phyloP scores from a whole-genome alignment of 2,888 invertebrate genomes.

The Cantharis lateralis region DNA sequence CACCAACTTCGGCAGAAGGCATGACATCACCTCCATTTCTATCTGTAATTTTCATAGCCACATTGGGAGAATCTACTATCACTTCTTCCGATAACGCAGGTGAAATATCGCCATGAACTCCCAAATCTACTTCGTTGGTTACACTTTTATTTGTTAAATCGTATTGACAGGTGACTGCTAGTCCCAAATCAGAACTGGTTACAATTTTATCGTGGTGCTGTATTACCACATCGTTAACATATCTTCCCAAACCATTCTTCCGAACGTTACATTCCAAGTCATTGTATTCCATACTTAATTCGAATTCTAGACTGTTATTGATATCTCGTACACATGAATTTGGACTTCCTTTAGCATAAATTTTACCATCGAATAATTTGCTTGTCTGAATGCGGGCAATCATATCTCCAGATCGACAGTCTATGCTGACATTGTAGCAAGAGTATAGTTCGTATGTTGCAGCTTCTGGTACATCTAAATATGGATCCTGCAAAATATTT shows the following conservation, averaged over 20 bases:
- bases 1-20: constrained; percentile 89
- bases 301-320: constrained; percentile 85
- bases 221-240: constrained; percentile 88
- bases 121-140: constrained; percentile 87
- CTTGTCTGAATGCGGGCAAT: constrained; percentile 89
- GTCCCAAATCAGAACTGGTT: constrained; percentile 89
- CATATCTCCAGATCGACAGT: constrained; percentile 92
- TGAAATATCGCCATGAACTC: constrained; percentile 85
- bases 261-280: constrained; percentile 92
- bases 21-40: constrained; percentile 82
- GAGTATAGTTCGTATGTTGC: constrained; percentile 91
- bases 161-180: constrained; percentile 92
- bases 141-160: constrained; percentile 93
- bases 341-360: constrained; percentile 92
- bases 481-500: constrained; percentile 69
- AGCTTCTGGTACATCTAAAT: constrained; percentile 88
- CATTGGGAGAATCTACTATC: constrained; percentile 92
- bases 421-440: constrained; percentile 93
- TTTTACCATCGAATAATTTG: constrained; percentile 90
- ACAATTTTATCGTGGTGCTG: constrained; percentile 96
- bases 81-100: constrained; percentile 88
- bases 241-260: constrained; percentile 79
- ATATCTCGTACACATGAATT: constrained; percentile 91
- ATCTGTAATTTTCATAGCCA: constrained; percentile 90
- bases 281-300: constrained; percentile 89